Conservation (phyloP, 2,888 invertebrate genomes). For the Notocelia uddmanniana region DNA sequence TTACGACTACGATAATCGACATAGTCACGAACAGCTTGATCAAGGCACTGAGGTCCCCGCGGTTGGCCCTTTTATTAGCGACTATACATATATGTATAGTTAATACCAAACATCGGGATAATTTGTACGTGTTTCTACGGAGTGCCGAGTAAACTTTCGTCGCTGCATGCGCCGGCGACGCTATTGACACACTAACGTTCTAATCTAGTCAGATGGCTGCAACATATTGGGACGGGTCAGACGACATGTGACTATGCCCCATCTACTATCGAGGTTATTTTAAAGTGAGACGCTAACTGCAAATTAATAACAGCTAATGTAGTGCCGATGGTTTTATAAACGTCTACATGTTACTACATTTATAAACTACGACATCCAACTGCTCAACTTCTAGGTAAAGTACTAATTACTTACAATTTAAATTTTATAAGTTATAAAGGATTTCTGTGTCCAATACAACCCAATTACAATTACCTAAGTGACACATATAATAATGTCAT, state of each 20-base stretch:
- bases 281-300: conserved; percentile 9
- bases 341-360: too few species aligned
- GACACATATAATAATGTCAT: too few species aligned
- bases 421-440: background rate
- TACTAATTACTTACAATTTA: background rate
- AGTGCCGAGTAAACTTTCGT: conserved; percentile 21
- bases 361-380: too few species aligned
- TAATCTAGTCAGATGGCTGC: conserved; percentile 38
- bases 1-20: too few species aligned
- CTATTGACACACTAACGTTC: conserved; percentile 42
- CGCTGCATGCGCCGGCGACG: conserved; percentile 29
- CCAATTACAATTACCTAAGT: too few species aligned
- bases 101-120: too few species aligned
- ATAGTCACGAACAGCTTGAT: too few species aligned
- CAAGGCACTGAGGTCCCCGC: background rate
- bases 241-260: conserved; percentile 20
- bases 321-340: conserved; percentile 11
- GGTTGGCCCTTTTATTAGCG: too few species aligned
- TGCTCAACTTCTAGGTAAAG: background rate
- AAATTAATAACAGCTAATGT: conserved; percentile 6
- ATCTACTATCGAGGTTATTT: conserved; percentile 40
- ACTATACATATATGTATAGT: too few species aligned
- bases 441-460: background rate
- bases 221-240: conserved; percentile 19
- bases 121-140: too few species aligned